Percentiles rank a stretch among this genome's conserved stretches.
Conservation (phyloP, 2,888 invertebrate species). For the Physocephala rufipes region DNA sequence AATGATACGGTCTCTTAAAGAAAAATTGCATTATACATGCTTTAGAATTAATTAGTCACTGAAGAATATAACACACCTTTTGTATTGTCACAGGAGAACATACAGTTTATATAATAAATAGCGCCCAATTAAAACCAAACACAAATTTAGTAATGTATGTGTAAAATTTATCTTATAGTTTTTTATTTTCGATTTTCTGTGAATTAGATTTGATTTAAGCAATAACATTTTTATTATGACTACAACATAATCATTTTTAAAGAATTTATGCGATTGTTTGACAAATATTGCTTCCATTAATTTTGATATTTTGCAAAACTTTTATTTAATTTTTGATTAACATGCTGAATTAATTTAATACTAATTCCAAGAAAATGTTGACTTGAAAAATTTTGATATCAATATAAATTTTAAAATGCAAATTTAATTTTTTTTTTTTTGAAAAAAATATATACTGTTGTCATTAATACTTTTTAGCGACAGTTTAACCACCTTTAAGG, state of each 20-base stretch:
- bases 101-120: too few relatives aligned
- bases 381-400: neutral
- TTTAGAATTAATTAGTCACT: too few relatives aligned
- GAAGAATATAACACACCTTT: too few relatives aligned
- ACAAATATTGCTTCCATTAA: constrained; percentile 10
- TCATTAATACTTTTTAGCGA: constrained; percentile 6
- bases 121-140: too few relatives aligned
- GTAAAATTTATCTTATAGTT: neutral
- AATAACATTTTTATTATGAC: constrained; percentile 5
- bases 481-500: neutral
- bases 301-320: neutral
- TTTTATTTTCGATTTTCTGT: constrained; percentile 5
- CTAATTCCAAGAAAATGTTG: neutral
- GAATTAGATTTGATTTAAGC: constrained; percentile 19
- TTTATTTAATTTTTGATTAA: constrained; percentile 6
- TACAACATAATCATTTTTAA: neutral
- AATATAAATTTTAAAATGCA: neutral
- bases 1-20: too few relatives aligned
- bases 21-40: too few relatives aligned
- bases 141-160: too few relatives aligned
- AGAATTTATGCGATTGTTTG: constrained; percentile 8
- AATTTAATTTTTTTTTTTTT: too few relatives aligned
- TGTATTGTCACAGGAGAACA: too few relatives aligned
- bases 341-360: neutral
- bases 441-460: constrained; percentile 4